Evolutionary conservation across 1,140 invertebrate species (phyloP), one percentile per base, ranked within the genome.

Genomic region (Cydia strobilella): DNA sequence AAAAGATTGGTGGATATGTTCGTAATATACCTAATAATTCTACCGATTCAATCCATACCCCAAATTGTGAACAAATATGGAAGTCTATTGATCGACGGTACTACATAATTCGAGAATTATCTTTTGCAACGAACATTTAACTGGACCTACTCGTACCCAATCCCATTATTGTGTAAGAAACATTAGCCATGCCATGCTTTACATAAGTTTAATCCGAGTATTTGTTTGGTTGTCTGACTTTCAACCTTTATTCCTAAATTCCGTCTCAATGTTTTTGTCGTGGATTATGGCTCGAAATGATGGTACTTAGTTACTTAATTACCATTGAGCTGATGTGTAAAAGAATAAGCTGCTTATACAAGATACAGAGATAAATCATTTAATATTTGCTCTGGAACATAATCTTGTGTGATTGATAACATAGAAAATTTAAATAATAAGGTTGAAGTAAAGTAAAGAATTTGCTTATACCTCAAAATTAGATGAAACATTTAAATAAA

Each of bases 141-240:
- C 42, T 45, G 42, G 42, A 45, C 42, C 42, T 45, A 45, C 13
- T 45, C 42, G 42, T 15, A 45, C 35, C 35, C 42, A 45, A 45
- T 45, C 54, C 54, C 54, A 59, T 39, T 39, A 23, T 74, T 74
- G 73, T 42, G 74, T 27, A 75, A 75, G 63, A 66, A 31, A 31
- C 48, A 54, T 71, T 69, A 71, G 45, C 23, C 74, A 54, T 35
- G 45, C 23, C 74, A 54, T 35, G 63, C 45, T 75, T 75, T 75
- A 71, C 45, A 75, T 75, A 75, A 69, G 25, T 69, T 69, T 69
- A 69, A 69, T 69, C 65, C 65, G 27, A 18, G 20, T 15, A 35
- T 69, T 69, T 69, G 27, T 66, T 65, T 69, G 27, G 35, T 66
- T 66, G 65, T n/a, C 15, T 69, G 65, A 69, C 65, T 69, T 69